Conservation (phyloP, 2,888 invertebrate species). For the Tryphoninae sp. region DNA sequence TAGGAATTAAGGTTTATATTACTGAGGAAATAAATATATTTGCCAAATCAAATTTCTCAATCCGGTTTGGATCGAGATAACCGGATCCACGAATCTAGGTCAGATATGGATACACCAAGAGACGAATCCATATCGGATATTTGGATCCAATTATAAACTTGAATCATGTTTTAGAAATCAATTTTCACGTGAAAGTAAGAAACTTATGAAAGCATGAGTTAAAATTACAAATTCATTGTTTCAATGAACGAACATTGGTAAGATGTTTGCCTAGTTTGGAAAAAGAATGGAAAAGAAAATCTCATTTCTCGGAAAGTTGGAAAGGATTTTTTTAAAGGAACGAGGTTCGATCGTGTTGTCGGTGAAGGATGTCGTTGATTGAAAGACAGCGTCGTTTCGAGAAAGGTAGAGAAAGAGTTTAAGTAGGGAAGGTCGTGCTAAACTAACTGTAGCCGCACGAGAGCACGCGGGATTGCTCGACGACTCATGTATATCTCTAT, state of each 20-base stretch:
- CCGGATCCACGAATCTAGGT: too few relatives aligned
- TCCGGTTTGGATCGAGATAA: too few relatives aligned
- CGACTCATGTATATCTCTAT: constrained; percentile 34
- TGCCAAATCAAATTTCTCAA: too few relatives aligned
- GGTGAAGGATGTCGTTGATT: constrained; percentile 16
- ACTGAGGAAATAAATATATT: too few relatives aligned
- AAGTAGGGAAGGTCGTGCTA: constrained; percentile 50
- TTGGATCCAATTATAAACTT: too few relatives aligned
- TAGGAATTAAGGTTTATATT: too few relatives aligned
- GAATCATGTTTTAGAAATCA: too few relatives aligned
- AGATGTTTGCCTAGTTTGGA: neutral
- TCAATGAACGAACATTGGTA: neutral
- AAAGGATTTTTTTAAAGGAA: neutral
- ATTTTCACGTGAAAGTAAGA: too few relatives aligned
- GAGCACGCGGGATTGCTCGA: constrained; percentile 42
- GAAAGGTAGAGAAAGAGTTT: constrained; percentile 11
- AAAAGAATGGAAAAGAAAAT: neutral
- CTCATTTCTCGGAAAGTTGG: neutral
- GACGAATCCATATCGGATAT: too few relatives aligned
- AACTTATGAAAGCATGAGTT: too few relatives aligned
- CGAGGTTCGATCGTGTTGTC: neutral
- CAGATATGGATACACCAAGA: too few relatives aligned
- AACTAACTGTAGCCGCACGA: constrained; percentile 51
- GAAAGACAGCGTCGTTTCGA: constrained; percentile 3
- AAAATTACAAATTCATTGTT: neutral